Conservation (phyloP, 2,888 invertebrate genomes). For the Synergus japonicus region DNA sequence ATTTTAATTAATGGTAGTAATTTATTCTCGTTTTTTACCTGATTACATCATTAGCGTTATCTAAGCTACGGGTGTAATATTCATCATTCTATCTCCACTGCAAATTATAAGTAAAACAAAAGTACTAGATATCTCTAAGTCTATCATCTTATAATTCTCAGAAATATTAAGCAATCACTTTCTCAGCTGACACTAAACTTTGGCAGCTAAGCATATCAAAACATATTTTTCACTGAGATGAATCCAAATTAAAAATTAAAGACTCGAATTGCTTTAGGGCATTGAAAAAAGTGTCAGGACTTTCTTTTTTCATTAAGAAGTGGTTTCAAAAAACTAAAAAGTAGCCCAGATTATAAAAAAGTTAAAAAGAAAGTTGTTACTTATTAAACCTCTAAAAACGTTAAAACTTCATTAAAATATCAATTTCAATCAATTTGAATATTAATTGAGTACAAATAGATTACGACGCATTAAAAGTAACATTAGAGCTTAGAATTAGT, state of each 20-base stretch:
- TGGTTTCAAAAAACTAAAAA: too few relatives aligned
- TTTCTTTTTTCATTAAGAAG: too few relatives aligned
- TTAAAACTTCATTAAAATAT: too few relatives aligned
- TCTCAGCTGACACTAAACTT: not conserved
- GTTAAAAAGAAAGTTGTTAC: too few relatives aligned
- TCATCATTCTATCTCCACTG: not conserved
- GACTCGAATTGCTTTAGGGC: too few relatives aligned
- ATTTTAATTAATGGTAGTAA: not conserved
- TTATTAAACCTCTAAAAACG: too few relatives aligned
- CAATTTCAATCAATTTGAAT: not conserved
- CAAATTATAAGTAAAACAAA: not conserved
- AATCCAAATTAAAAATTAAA: not conserved
- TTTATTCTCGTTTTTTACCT: not conserved
- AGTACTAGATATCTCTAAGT: not conserved
- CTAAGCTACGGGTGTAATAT: not conserved
- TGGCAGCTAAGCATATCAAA: not conserved
- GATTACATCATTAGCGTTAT: conserved; percentile 17
- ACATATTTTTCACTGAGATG: not conserved
- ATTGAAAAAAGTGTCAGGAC: too few relatives aligned
- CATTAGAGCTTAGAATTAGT: not conserved
- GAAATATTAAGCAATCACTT: not conserved
- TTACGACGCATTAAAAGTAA: not conserved
- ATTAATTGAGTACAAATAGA: not conserved
- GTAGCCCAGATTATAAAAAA: too few relatives aligned
- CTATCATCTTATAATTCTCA: conserved; percentile 10